Percentiles rank a stretch among this genome's conserved stretches.
phyloP scores from a whole-genome alignment of 2,888 invertebrate genomes.

The Cancer borealis region DNA sequence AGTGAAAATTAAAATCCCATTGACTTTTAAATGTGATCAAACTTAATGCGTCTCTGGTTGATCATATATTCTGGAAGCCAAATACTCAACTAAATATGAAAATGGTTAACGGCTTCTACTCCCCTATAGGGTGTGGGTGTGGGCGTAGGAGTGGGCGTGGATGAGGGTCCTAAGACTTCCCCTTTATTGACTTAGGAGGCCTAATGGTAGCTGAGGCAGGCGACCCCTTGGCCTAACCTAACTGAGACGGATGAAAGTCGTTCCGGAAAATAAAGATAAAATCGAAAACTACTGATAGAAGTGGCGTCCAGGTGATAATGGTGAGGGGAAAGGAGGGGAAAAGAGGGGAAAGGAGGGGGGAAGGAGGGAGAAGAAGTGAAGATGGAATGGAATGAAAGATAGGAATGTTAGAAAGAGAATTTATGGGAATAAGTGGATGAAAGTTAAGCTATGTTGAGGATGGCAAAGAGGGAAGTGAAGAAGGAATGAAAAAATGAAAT shows the following conservation, averaged over 20 bases:
- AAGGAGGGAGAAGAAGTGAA: neutral
- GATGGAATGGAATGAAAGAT: neutral
- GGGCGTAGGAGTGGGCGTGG: neutral
- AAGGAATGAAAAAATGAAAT: neutral
- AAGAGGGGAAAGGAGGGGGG: neutral
- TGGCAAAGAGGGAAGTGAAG: neutral
- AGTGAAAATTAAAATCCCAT: neutral
- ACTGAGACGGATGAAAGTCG: constrained; percentile 25
- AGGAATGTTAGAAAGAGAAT: no score
- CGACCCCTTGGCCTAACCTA: neutral
- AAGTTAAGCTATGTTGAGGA: neutral
- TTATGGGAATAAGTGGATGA: neutral
- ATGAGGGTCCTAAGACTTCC: neutral
- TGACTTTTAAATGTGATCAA: neutral
- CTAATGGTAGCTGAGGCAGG: neutral
- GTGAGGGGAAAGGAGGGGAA: neutral
- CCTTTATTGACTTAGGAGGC: neutral
- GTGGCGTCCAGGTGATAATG: neutral
- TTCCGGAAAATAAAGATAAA: constrained; percentile 21
- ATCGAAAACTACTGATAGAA: constrained; percentile 16
- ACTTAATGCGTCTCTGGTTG: neutral
- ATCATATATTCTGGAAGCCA: neutral
- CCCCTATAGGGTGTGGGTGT: neutral
- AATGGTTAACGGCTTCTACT: neutral
- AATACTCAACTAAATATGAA: neutral